phyloP scores from a whole-genome alignment of 2,888 invertebrate species.

The Diaphora mendica region DNA sequence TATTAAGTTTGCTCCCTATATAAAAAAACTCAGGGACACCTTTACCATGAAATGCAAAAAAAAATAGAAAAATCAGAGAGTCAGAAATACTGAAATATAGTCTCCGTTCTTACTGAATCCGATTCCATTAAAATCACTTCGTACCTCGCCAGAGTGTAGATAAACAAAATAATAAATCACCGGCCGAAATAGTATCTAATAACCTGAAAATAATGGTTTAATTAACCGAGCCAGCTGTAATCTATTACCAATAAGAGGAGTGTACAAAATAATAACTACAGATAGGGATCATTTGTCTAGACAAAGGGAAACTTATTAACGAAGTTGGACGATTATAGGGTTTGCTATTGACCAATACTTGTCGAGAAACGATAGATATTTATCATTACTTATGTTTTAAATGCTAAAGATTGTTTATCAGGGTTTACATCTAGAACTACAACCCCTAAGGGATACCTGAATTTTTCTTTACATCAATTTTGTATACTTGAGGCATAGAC shows the following conservation, averaged over 20 bases:
- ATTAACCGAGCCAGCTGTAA: slow-evolving; percentile 18
- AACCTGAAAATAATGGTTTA: slow-evolving; percentile 19
- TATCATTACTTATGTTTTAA: not conserved
- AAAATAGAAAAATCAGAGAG: not conserved
- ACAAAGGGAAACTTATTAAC: slow-evolving; percentile 7
- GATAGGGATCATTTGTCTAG: slow-evolving; percentile 9
- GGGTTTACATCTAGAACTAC: not conserved
- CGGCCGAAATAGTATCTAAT: slow-evolving; percentile 3
- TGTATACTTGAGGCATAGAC: too few species aligned
- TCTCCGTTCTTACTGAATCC: not conserved
- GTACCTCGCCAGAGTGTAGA: not conserved
- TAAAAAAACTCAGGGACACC: not conserved
- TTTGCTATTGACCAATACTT: not conserved
- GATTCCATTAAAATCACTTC: not conserved
- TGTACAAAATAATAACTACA: slow-evolving; percentile 4
- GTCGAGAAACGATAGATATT: not conserved
- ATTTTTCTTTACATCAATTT: too few species aligned
- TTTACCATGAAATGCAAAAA: not conserved
- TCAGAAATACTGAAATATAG: not conserved
- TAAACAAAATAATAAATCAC: slow-evolving; percentile 20
- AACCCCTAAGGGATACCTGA: too few species aligned
- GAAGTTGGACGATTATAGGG: slow-evolving; percentile 3
- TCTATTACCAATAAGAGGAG: slow-evolving; percentile 12
- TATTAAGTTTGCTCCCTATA: too few species aligned
- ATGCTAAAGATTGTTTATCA: not conserved